A percentile compares a stretch with the other conserved stretches of the same genome.
These are phyloP conservation scores for Sus cebifrons DNA, from an alignment of 2,797 vertebrate species.

Conservation along the genomic window DNA sequence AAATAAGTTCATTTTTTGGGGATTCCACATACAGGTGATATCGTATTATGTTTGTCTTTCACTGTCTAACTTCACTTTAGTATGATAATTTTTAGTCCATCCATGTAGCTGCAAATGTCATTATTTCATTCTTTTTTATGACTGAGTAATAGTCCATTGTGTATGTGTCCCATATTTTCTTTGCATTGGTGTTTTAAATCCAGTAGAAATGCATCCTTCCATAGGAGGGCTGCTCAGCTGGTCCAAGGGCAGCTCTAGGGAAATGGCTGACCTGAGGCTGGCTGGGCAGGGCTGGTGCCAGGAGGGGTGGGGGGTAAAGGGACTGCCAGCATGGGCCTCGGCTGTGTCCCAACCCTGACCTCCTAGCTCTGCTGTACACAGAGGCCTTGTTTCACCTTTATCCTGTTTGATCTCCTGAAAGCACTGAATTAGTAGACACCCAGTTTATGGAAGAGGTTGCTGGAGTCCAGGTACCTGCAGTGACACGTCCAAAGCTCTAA, in stretches of 20 bases:
- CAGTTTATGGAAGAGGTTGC: background rate
- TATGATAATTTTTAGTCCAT: too few species aligned
- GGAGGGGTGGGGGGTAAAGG: background rate
- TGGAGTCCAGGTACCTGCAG: constrained; percentile 21
- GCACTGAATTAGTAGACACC: background rate
- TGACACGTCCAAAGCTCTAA: background rate
- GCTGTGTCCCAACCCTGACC: fast-evolving
- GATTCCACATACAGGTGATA: too few species aligned
- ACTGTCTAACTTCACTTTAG: too few species aligned
- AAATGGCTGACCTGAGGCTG: background rate
- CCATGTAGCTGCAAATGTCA: too few species aligned
- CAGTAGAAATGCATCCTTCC: too few species aligned
- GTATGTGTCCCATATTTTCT: too few species aligned
- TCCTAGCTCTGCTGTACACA: background rate
- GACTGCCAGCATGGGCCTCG: fast-evolving
- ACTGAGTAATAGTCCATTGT: too few species aligned
- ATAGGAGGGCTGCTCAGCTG: background rate
- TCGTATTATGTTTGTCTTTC: too few species aligned
- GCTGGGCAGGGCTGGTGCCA: background rate
- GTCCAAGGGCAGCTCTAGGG: background rate
- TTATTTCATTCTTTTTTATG: too few species aligned
- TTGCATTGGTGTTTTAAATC: background rate
- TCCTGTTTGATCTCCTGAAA: constrained; percentile 6
- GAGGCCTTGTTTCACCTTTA: background rate
- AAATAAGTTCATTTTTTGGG: too few species aligned